These are phyloP conservation scores for Cervus canadensis DNA, from an alignment of 2,113 vertebrate genomes.

Conservation along the genomic window DNA sequence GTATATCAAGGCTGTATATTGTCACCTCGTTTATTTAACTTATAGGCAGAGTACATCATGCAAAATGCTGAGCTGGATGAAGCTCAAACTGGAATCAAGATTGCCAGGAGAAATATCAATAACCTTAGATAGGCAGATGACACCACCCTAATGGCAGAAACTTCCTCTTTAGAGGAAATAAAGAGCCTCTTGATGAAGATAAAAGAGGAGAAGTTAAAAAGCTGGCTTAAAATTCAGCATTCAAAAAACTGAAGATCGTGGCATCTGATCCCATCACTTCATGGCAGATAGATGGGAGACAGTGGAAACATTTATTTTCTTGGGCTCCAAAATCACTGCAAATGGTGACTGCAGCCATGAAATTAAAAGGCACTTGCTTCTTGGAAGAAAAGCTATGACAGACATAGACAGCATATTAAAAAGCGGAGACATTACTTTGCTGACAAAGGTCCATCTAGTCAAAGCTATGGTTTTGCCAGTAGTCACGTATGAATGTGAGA, in stretches of 20 bases:
- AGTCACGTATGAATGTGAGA: background rate
- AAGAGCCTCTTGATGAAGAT: background rate
- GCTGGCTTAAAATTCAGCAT: background rate
- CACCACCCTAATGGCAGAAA: no score
- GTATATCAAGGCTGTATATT: no score
- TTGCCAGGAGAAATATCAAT: no score
- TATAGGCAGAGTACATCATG: no score
- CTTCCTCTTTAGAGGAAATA: background rate
- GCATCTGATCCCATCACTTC: background rate
- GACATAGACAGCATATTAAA: background rate
- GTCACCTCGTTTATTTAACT: no score
- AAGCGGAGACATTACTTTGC: background rate
- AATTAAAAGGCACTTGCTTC: background rate
- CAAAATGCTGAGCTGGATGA: no score
- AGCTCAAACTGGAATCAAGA: no score
- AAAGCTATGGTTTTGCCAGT: background rate
- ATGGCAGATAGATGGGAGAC: background rate
- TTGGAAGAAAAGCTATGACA: background rate
- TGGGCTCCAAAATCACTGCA: background rate
- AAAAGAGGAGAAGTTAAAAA: background rate
- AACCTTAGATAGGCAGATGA: no score
- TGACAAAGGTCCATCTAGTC: background rate
- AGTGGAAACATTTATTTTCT: background rate
- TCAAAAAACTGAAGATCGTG: background rate
- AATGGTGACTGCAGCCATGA: background rate